Base-by-base conservation (phyloP, 2,113 vertebrate genomes). In the Pachyramphus minor region DNA sequence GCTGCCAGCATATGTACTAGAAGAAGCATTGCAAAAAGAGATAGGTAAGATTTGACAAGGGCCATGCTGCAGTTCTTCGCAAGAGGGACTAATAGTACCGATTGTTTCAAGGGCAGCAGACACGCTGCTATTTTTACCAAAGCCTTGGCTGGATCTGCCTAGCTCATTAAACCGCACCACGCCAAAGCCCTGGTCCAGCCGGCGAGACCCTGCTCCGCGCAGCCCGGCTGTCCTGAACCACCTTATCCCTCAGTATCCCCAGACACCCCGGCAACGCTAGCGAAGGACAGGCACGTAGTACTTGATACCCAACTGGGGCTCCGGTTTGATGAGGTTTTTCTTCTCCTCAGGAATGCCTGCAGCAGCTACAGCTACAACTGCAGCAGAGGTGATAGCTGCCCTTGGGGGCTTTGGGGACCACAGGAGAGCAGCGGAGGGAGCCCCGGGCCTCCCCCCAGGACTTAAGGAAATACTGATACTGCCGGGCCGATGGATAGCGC, bases 81-180 rank as follows among this genome's bases (percentile, higher is more conserved):
- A 67, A 44, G 77, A 47, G 42, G 39, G n/a, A 73, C 79, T 4
- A 56, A 27, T 0, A 35, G 33, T 13, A 87, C 53, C 74, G 44
- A 87, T 83, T 78, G 90, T 95, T 95, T 64, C 94, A 95, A 95
- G 89, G 93, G 92, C 88, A 95, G 93, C 82, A 93, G 90, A 89
- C 77, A 56, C 45, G 5, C 64, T 49, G 82, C 97, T 96, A 91
- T 94, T 97, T 95, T 94, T 93, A 96, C 64, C 90, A n/a, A 83
- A 96, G 91, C 84, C 79, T 82, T 74, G 27, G n/a, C 74, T 84
- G 71, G n/a, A 92, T 14, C 80, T 52, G 90, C 76, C 93, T 39
- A 20, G 68, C 82, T 91, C 76, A 39, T 76, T 77, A 84, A 84
- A 84, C 50, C 87, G 39, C 2, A 45, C 66, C 76, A n/a, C 50